Conservation (phyloP, 2,888 invertebrate genomes). For the Microctonus hyperodae region DNA sequence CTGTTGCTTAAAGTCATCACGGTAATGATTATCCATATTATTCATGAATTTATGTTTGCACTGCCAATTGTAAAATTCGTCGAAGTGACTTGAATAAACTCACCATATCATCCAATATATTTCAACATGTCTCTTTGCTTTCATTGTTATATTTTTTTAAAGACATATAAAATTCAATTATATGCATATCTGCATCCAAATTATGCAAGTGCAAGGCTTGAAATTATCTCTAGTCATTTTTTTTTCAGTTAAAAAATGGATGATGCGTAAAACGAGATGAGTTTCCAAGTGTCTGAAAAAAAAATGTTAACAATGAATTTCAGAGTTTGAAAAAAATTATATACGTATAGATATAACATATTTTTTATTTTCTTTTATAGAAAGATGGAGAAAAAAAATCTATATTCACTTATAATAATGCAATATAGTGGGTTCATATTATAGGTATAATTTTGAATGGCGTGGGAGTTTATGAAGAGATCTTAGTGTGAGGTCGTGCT, state of each 20-base stretch:
- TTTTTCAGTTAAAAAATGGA: conserved; percentile 3
- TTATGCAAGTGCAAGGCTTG: not conserved
- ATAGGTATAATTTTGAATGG: conserved; percentile 42
- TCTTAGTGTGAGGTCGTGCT: conserved; percentile 50
- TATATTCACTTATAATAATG: conserved; percentile 7
- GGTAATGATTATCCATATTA: conserved; percentile 5
- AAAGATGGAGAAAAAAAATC: conserved; percentile 21
- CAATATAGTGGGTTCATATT: conserved; percentile 21
- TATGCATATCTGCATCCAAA: too few relatives aligned
- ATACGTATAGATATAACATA: too few relatives aligned
- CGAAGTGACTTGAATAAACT: not conserved
- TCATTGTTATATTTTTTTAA: not conserved
- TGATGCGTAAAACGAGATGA: conserved; percentile 26
- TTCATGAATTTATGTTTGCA: not conserved
- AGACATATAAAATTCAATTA: not conserved
- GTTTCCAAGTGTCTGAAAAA: not conserved
- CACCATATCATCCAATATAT: not conserved
- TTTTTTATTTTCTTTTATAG: too few relatives aligned
- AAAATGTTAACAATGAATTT: conserved; percentile 13
- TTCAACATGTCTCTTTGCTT: not conserved
- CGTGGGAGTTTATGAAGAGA: conserved; percentile 51
- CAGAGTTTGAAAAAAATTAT: conserved; percentile 31
- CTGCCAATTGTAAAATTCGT: not conserved
- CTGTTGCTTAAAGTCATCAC: conserved; percentile 3
- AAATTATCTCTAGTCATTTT: conserved; percentile 3